Conservation (phyloP, 2,888 invertebrate species). For the Sinotaia quadrata region DNA sequence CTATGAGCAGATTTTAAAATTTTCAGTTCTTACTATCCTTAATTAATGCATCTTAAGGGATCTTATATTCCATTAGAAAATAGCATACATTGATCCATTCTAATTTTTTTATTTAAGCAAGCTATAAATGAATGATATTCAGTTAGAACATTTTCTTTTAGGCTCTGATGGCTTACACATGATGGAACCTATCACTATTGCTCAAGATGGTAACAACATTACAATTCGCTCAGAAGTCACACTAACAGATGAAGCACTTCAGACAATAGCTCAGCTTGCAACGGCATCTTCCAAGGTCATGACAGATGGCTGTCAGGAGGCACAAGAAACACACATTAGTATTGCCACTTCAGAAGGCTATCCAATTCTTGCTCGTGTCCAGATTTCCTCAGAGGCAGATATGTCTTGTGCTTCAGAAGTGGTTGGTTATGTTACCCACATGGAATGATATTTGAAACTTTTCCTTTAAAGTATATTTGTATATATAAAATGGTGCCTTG, state of each 20-base stretch:
- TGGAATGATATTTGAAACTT: not conserved
- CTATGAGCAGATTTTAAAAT: no score
- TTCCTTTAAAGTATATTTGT: no score
- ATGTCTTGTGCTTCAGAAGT: constrained; percentile 3
- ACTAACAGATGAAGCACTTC: constrained; percentile 36
- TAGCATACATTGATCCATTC: no score
- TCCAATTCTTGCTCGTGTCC: constrained; percentile 31
- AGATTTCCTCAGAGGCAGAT: constrained; percentile 26
- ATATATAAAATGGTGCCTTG: no score
- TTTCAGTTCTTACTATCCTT: no score
- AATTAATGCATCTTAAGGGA: no score
- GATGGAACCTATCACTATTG: constrained; percentile 25
- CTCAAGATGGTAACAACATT: constrained; percentile 25
- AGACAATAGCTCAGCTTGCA: constrained; percentile 39
- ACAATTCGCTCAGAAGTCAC: constrained; percentile 33
- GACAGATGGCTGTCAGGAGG: constrained; percentile 10
- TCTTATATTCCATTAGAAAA: no score
- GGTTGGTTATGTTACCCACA: constrained; percentile 23
- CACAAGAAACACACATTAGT: constrained; percentile 33
- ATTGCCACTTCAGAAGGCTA: constrained; percentile 31
- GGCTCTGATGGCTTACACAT: constrained; percentile 7
- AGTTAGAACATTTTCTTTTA: not conserved
- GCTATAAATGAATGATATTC: no score
- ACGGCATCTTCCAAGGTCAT: constrained; percentile 1
- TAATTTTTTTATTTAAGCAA: no score